Evolutionary conservation across 1,140 invertebrate species (phyloP), one percentile per base, ranked within the genome.

Genomic region (Tetraneura akinire): DNA sequence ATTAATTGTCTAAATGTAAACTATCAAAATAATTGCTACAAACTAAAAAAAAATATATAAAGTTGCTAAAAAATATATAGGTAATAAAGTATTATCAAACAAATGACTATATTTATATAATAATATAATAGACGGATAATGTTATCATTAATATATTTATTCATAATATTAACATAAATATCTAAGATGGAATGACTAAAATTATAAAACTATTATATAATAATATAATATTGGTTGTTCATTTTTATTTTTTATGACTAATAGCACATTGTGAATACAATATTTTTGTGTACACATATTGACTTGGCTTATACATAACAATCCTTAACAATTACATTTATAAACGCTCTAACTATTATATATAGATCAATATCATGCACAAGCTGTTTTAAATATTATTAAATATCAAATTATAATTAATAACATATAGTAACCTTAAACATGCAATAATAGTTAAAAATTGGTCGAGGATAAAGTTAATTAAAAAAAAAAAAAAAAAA

Each of bases 291-390:
- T 18, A 51, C 18, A 55, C 23, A 55, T 23, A 55, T 37, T 37
- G 32, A 37, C 32, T 37, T 4, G 14, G 18, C 51, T n/a, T 60
- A 60, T 70, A 68, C 16, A 21, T 68, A 23, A 64, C 37, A 45
- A 66, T n/a, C 9, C 68, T 71, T 71, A 71, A 51, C 45, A 51
- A 71, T 71, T 49, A 71, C 68, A n/a, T n/a, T n/a, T 49, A 18
- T 70, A 70, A 70, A 70, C 16, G 45, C 47, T 51, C n/a, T n/a
- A n/a, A n/a, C n/a, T n/a, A n/a, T n/a, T n/a, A n/a, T n/a, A 71
- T 32, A 6, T 37, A 3, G 32, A 37, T 37, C 32, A 8, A 37
- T 37, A 9, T 71, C 23, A n/a, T 51, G 45, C 45, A 49, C 68
- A 71, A 51, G 47, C 68, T 71, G 23, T 47, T 47, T 70, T 29